A percentile compares a stretch with the other conserved stretches of the same genome.
Evolutionary conservation across 2,888 invertebrate species (phyloP).

Genomic region (Agriotes lineatus): DNA sequence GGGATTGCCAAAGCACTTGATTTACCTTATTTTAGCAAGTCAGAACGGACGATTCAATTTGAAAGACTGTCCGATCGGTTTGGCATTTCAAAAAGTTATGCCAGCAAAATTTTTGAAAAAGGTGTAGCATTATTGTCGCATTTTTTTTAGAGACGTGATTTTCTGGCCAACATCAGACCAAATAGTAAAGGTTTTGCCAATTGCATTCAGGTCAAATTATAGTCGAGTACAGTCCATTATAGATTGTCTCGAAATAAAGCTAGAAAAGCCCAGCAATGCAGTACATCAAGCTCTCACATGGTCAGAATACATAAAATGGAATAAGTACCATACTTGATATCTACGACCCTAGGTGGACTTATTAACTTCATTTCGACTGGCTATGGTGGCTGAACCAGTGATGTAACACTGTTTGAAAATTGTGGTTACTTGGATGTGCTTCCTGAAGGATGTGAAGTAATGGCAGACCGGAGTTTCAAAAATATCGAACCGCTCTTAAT

Average conservation of each 20-base stretch:
- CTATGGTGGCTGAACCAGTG: too few relatives aligned
- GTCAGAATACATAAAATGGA: too few relatives aligned
- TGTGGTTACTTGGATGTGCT: too few relatives aligned
- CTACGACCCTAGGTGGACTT: too few relatives aligned
- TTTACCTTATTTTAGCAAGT: conserved; percentile 19
- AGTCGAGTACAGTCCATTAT: conserved; percentile 55
- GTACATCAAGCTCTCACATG: conserved; percentile 57
- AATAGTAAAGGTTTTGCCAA: conserved; percentile 44
- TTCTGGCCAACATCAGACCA: conserved; percentile 30
- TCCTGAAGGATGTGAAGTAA: too few relatives aligned
- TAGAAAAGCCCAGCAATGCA: conserved; percentile 59
- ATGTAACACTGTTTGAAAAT: too few relatives aligned
- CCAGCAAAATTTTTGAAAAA: conserved; percentile 40
- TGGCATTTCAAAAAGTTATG: conserved; percentile 21
- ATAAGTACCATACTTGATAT: too few relatives aligned
- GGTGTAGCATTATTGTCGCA: conserved; percentile 27
- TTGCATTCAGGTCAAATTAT: conserved; percentile 48
- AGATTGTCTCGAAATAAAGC: conserved; percentile 60
- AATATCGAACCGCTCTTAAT: too few relatives aligned
- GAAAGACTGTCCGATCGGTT: conserved; percentile 13
- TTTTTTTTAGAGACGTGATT: conserved; percentile 35
- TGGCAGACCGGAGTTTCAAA: too few relatives aligned
- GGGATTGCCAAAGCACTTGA: too few relatives aligned
- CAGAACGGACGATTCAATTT: conserved; percentile 19
- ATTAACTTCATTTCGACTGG: too few relatives aligned